A percentile compares a stretch with the other conserved stretches of the same genome.
Conservation (phyloP, 2,888 invertebrate genomes). For the Stenichneumon culpator region DNA sequence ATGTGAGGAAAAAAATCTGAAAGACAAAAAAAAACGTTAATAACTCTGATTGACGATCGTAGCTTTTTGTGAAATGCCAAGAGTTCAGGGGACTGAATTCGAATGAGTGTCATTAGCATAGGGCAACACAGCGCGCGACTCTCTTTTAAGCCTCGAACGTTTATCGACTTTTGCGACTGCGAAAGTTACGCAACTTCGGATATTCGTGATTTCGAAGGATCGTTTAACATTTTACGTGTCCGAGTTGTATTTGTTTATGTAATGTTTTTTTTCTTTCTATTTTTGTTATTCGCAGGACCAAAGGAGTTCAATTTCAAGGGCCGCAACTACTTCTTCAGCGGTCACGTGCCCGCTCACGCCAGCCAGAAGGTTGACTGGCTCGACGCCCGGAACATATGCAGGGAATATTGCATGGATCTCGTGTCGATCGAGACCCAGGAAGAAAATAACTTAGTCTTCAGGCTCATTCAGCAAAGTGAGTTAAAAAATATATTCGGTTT, state of each 20-base stretch:
- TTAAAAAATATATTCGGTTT: constrained; percentile 57
- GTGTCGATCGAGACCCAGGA: constrained; percentile 95
- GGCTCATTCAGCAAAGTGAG: constrained; percentile 94
- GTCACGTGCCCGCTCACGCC: constrained; percentile 92
- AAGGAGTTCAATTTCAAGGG: constrained; percentile 96
- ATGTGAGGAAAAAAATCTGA: background rate
- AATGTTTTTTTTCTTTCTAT: constrained; percentile 15
- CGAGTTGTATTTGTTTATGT: background rate
- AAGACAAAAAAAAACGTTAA: background rate
- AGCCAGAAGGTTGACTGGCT: constrained; percentile 95
- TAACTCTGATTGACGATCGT: constrained; percentile 13
- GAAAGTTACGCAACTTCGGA: constrained; percentile 17
- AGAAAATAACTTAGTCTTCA: constrained; percentile 95
- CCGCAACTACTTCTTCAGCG: constrained; percentile 95
- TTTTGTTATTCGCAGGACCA: constrained; percentile 89
- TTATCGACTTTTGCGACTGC: constrained; percentile 7
- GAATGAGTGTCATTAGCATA: constrained; percentile 28
- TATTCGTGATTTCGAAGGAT: background rate
- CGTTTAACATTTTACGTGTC: background rate
- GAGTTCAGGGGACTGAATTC: constrained; percentile 50
- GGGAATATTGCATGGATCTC: constrained; percentile 97
- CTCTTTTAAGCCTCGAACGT: background rate
- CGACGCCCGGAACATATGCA: constrained; percentile 95
- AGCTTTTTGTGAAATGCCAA: constrained; percentile 53
- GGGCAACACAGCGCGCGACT: constrained; percentile 9